Evolutionary conservation across 2,797 vertebrate species (phyloP).

Genomic region (Anguilla megastoma): DNA sequence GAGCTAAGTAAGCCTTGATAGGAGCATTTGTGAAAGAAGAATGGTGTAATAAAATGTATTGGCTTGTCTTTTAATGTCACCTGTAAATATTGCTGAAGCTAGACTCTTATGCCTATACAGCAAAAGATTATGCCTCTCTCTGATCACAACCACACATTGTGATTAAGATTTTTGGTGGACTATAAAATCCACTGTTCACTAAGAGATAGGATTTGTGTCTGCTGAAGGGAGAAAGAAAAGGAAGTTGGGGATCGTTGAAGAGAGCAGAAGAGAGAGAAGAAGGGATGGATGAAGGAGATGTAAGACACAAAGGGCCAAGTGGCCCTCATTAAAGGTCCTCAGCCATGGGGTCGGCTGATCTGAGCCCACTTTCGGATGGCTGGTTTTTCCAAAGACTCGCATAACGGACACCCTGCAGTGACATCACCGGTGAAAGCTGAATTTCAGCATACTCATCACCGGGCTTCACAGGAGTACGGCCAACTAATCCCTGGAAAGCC

Average conservation of each 20-base stretch:
- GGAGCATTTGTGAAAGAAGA: neutral
- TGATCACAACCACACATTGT: neutral
- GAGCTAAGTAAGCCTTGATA: neutral
- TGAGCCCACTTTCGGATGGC: neutral
- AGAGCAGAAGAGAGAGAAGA: neutral
- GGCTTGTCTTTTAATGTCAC: neutral
- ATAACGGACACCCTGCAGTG: neutral
- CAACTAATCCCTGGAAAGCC: neutral
- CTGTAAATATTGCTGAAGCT: neutral
- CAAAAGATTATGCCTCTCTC: neutral
- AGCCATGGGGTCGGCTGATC: neutral
- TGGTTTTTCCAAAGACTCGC: neutral
- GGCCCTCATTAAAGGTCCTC: slow-evolving; percentile 4
- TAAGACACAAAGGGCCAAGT: neutral
- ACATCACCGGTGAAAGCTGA: neutral
- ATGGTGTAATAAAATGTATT: neutral
- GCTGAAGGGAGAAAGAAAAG: neutral
- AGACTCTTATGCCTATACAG: neutral
- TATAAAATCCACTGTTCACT: neutral
- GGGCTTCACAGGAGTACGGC: neutral
- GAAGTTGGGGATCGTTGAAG: neutral
- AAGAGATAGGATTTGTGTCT: neutral
- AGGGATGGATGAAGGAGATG: neutral
- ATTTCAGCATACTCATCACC: neutral
- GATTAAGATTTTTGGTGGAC: neutral